A percentile compares a stretch with the other conserved stretches of the same genome.
Evolutionary conservation across 2,113 vertebrate genomes (phyloP).

Genomic region (Leiothrix lutea): DNA sequence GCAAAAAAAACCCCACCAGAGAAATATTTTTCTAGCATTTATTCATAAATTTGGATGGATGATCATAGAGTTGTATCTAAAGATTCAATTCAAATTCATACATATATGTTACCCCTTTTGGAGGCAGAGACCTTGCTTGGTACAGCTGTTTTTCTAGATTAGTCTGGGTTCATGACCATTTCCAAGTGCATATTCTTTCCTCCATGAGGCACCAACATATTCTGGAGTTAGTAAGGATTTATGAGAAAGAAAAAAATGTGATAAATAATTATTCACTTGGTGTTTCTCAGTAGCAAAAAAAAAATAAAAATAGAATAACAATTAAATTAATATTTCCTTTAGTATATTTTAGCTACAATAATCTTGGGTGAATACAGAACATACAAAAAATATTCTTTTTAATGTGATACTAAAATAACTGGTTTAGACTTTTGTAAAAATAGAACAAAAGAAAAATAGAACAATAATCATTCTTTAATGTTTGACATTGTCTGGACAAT

Average conservation of each 20-base stretch:
- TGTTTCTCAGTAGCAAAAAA: neutral
- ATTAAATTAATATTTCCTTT: neutral
- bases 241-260: neutral
- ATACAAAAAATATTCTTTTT: neutral
- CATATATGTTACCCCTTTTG: neutral
- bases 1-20: neutral
- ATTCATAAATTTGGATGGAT: neutral
- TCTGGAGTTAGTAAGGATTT: neutral
- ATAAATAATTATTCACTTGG: neutral
- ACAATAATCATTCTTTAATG: neutral
- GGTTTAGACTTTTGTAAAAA: neutral
- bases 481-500: neutral
- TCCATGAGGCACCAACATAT: neutral
- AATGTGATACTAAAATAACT: neutral
- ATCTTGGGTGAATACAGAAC: neutral
- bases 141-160: neutral
- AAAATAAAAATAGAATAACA: neutral
- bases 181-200: neutral
- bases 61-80: neutral
- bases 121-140: neutral
- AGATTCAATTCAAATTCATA: neutral
- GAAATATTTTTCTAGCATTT: neutral
- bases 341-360: neutral
- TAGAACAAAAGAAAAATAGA: neutral
- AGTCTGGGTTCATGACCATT: neutral